These are phyloP conservation scores for Melanotaenia pygmaea DNA, from an alignment of 2,797 vertebrate species.

Conservation along the genomic window DNA sequence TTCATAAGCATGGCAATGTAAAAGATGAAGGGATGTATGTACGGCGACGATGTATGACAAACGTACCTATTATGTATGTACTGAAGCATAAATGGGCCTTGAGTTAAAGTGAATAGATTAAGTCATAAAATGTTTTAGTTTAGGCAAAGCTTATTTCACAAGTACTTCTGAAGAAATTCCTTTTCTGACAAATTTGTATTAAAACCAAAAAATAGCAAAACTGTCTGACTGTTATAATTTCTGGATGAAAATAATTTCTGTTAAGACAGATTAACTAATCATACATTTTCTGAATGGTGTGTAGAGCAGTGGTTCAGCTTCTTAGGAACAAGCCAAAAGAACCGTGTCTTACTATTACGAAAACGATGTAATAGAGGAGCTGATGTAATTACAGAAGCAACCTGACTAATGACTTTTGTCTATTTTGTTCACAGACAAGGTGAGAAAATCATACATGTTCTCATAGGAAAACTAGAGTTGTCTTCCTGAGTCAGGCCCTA, in stretches of 20 bases:
- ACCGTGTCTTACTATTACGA: background rate
- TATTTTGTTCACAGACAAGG: background rate
- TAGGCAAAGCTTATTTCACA: background rate
- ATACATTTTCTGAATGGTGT: background rate
- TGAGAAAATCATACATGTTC: conserved; percentile 56
- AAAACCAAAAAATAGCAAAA: background rate
- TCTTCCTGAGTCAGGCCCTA: conserved; percentile 26
- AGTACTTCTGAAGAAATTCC: background rate
- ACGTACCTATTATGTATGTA: no score
- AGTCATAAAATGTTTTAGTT: background rate
- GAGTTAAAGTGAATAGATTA: conserved; percentile 7
- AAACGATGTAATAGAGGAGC: background rate
- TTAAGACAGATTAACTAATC: no score
- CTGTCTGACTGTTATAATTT: background rate
- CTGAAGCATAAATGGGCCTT: no score
- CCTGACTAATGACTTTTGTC: conserved; percentile 24
- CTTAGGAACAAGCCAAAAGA: background rate
- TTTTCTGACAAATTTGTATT: background rate
- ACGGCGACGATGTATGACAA: no score
- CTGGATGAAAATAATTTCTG: no score
- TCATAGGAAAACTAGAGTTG: conserved; percentile 40
- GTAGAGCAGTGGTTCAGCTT: background rate
- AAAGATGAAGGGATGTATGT: no score
- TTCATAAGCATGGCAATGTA: no score
- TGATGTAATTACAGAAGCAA: conserved; percentile 2